Base-by-base conservation (phyloP, 2,888 invertebrate genomes). In the Ormia ochracea region DNA sequence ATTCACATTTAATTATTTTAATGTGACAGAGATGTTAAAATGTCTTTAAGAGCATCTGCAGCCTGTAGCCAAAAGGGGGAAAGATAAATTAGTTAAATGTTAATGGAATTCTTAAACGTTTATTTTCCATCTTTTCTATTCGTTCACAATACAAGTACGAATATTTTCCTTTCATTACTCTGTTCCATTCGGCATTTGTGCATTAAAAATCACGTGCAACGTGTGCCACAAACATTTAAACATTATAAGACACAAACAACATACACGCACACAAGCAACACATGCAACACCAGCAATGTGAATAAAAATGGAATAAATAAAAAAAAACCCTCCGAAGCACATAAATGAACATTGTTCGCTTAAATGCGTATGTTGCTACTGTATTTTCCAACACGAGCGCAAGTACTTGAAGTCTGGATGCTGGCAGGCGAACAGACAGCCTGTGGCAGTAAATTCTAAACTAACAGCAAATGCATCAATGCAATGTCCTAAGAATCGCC, bases 151-250 rank as follows among this genome's bases (percentile, higher is more conserved):
- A 12, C 43, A 26, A 33, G 38, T 48, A 41, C 28, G 9, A 45
- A 17, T 59, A 43, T 68, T 69, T 50, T 28, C 23, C 63, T 58
- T 58, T 48, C 48, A 41, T 66, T 50, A 58, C 43, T 38, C 38
- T 23, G 10, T 26, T 43, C 3, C 48, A 41, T 43, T 14, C 50
- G 58, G 63, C 73, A 78, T 73, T 48, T 68, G 68, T 36, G 65
- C 63, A 70, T 59, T 59, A 17, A 65, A 69, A 81, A 78, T 81
- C 81, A 81, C 70, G 81, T 81, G 78, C 81, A 78, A 81, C 78
- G 78, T 81, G 78, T 81, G 81, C 78, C 81, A 76, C 75, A 68
- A 78, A 78, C 70, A 78, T 72, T 74, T 73, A 65, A 63, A 36
- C n/a, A n/a, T n/a, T n/a, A n/a, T n/a, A n/a, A n/a, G n/a, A n/a